A percentile compares a stretch with the other conserved stretches of the same genome.
phyloP scores from a whole-genome alignment of 1,140 invertebrate genomes.

The Rhopalosiphum padi region DNA sequence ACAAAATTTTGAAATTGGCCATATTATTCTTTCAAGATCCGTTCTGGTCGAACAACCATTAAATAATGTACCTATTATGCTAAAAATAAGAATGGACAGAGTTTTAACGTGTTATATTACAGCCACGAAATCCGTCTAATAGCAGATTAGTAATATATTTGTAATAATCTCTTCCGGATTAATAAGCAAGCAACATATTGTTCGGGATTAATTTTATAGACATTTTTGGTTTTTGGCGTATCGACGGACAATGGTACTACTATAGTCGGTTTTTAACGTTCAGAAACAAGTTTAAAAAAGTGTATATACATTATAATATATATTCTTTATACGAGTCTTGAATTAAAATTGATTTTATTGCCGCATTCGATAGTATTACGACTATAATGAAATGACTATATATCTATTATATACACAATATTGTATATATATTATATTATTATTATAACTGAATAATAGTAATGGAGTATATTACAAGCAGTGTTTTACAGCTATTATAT shows the following conservation, averaged over 20 bases:
- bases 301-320: neutral
- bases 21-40: neutral
- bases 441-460: slow-evolving; percentile 8
- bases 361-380: neutral
- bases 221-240: neutral
- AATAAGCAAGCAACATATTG: neutral
- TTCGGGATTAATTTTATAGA: slow-evolving; percentile 12
- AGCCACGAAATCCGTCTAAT: neutral
- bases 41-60: neutral
- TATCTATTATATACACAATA: neutral
- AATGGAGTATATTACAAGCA: neutral
- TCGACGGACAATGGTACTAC: neutral
- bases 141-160: neutral
- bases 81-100: neutral
- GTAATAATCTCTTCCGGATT: slow-evolving; percentile 29
- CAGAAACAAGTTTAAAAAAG: neutral
- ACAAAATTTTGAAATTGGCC: neutral
- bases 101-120: slow-evolving; percentile 9
- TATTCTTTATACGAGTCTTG: neutral
- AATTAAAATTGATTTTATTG: slow-evolving; percentile 18
- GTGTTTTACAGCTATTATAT: slow-evolving; percentile 41
- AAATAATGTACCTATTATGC: neutral
- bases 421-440: neutral
- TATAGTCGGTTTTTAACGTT: neutral
- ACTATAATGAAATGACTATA: neutral